Evolutionary conservation across 92 coral and sea anemone genomes (phyloP).

Genomic region (Bergia sp.): DNA sequence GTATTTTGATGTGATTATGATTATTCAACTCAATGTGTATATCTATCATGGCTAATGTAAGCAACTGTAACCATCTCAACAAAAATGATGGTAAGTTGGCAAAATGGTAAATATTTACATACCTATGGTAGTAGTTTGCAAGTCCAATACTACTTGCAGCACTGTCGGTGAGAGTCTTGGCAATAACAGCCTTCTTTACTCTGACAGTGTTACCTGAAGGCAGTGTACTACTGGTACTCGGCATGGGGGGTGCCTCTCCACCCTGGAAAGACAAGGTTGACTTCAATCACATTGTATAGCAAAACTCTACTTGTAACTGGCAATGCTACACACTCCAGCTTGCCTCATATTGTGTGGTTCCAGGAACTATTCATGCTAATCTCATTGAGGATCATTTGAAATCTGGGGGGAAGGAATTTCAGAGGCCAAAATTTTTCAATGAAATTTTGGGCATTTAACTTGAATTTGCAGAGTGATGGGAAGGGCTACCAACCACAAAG

Average conservation of each 20-base stretch:
- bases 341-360: not conserved
- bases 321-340: not conserved
- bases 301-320: not conserved
- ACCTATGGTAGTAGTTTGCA: conserved; percentile 98
- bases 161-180: conserved; percentile 90
- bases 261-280: conserved; percentile 53
- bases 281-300: not conserved
- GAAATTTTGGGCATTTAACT: too few species aligned
- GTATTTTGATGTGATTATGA: too few species aligned
- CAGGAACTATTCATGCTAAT: not conserved
- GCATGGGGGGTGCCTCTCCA: conserved; percentile 97
- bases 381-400: not conserved
- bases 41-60: too few species aligned
- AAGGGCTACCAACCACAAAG: not conserved
- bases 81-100: not conserved
- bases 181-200: conserved; percentile 80
- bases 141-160: conserved; percentile 95
- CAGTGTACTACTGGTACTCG: conserved; percentile 82
- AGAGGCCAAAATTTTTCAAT: not conserved
- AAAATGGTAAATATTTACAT: not conserved
- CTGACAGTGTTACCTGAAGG: conserved; percentile 95
- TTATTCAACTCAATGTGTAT: too few species aligned
- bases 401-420: not conserved
- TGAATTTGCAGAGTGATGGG: not conserved
- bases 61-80: too few species aligned